Evolutionary conservation across 2,888 invertebrate genomes (phyloP).

Genomic region (Blera fallax): DNA sequence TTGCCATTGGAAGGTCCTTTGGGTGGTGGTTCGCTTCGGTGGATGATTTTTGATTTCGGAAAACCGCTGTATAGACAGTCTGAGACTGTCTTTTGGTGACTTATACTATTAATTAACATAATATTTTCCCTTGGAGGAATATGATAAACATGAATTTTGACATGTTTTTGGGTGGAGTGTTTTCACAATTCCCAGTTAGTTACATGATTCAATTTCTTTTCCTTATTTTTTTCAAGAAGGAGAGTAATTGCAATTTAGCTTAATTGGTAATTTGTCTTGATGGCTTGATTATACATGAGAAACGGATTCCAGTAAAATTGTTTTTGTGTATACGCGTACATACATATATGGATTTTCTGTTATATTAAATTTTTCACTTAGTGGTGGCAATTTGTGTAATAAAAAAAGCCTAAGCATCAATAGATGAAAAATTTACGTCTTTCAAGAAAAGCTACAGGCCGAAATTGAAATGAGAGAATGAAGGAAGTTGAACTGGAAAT

Average conservation of each 20-base stretch:
- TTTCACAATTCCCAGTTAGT: neutral
- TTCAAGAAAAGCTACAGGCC: no score
- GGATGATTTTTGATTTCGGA: slow-evolving; percentile 37
- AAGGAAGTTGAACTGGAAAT: no score
- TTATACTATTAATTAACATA: slow-evolving; percentile 34
- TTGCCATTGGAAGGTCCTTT: slow-evolving; percentile 61
- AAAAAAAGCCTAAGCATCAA: no score
- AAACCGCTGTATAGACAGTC: slow-evolving; percentile 61
- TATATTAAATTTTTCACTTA: no score
- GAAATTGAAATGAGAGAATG: no score
- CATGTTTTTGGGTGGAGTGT: neutral
- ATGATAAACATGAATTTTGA: slow-evolving; percentile 4
- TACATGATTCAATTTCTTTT: neutral
- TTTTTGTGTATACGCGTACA: neutral
- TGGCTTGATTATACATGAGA: neutral
- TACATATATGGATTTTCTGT: neutral
- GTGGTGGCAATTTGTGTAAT: no score
- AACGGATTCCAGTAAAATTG: neutral
- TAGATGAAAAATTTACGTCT: no score
- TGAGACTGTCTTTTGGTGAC: slow-evolving; percentile 22
- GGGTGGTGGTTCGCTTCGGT: neutral
- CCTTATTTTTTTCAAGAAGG: neutral
- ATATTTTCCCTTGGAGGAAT: slow-evolving; percentile 16
- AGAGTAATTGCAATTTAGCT: neutral
- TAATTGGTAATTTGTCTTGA: neutral